Evolutionary conservation across 2,888 invertebrate genomes (phyloP).

Genomic region (Resseliella maxima): DNA sequence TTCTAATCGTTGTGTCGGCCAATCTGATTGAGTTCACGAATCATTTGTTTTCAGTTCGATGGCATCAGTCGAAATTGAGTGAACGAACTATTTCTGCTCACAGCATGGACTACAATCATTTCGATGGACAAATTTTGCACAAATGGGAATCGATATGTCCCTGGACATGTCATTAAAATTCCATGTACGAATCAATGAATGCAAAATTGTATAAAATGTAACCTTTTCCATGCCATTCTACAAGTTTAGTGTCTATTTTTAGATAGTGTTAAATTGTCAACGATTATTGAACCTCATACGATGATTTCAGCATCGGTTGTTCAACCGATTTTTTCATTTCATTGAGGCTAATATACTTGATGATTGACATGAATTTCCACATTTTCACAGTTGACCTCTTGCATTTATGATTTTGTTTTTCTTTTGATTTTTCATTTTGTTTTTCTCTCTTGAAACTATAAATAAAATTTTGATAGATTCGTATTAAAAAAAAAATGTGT

Average conservation of each 20-base stretch:
- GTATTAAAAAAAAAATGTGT: neutral
- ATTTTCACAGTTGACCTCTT: slow-evolving; percentile 15
- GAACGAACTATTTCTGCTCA: neutral
- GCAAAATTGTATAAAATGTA: no score
- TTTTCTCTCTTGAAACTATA: neutral
- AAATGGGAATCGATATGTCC: neutral
- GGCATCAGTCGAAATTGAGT: neutral
- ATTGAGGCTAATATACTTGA: neutral
- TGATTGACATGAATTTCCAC: neutral
- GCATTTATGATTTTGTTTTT: no score
- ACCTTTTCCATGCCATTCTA: neutral
- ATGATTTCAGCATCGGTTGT: neutral
- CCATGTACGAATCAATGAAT: slow-evolving; percentile 25
- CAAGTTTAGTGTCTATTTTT: neutral
- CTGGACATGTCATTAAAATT: neutral
- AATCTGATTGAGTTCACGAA: neutral
- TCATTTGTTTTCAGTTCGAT: slow-evolving; percentile 45
- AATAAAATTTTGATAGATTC: slow-evolving; percentile 24
- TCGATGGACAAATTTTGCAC: neutral
- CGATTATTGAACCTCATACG: neutral
- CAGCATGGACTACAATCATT: neutral
- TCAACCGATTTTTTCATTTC: no score
- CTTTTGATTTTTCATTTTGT: neutral
- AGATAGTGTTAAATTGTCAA: neutral
- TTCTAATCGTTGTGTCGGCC: neutral